Evolutionary conservation across 2,797 vertebrate genomes (phyloP).

Genomic region (Spatula versicolor): DNA sequence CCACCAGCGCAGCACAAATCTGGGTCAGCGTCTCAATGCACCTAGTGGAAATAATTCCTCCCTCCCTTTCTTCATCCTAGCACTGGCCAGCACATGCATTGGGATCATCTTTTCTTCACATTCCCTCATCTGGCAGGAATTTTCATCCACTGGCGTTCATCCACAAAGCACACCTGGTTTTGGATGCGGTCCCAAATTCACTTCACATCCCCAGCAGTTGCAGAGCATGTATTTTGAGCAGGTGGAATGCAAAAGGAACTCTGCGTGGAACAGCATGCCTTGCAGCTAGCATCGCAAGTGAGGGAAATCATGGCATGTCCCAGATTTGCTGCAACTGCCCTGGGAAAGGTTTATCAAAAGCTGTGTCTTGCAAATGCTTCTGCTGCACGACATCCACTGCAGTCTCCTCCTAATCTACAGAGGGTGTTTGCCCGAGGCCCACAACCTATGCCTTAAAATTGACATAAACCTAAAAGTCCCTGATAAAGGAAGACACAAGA

Average conservation of each 20-base stretch:
- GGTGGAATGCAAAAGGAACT: conserved; percentile 13
- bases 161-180: background rate
- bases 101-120: background rate
- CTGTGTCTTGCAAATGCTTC: background rate
- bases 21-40: background rate
- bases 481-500: background rate
- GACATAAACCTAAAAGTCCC: conserved; percentile 3
- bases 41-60: background rate
- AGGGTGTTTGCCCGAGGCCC: conserved; percentile 12
- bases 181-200: background rate
- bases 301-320: conserved; percentile 31
- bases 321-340: conserved; percentile 43
- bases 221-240: background rate
- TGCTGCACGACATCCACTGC: background rate
- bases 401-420: conserved; percentile 16
- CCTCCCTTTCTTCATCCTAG: background rate
- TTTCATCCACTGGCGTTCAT: background rate
- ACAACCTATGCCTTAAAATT: background rate
- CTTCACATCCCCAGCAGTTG: background rate
- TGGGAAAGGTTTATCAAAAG: conserved; percentile 51
- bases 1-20: accelerated
- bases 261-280: conserved; percentile 30
- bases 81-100: background rate
- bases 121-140: background rate
- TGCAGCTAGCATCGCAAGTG: conserved; percentile 52